Conservation (phyloP, 2,888 invertebrate genomes). For the Drosophila peninsularis region DNA sequence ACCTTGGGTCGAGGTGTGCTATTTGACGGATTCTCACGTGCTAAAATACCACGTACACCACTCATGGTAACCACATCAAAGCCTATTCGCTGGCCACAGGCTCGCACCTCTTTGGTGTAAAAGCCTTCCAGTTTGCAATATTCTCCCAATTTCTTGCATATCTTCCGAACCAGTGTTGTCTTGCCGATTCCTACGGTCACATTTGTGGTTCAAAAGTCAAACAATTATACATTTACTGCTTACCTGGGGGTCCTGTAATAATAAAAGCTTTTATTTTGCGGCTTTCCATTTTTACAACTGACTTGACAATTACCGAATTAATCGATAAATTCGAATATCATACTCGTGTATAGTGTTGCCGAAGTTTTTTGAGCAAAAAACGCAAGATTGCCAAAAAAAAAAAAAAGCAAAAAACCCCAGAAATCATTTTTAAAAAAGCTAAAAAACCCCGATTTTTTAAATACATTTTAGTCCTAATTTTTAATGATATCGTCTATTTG, state of each 20-base stretch:
- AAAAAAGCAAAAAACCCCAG: too few species aligned
- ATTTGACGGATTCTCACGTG: conserved; percentile 73
- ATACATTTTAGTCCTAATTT: too few species aligned
- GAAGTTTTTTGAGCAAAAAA: too few species aligned
- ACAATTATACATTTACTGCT: not conserved
- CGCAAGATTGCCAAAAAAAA: too few species aligned
- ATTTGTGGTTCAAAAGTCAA: not conserved
- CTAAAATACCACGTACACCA: conserved; percentile 85
- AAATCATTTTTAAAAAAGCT: too few species aligned
- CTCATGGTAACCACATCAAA: conserved; percentile 87
- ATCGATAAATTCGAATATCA: not conserved
- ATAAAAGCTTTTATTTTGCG: conserved; percentile 33
- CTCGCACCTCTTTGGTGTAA: conserved; percentile 88
- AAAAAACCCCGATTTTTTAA: too few species aligned
- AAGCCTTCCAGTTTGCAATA: conserved; percentile 85
- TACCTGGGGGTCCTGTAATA: conserved; percentile 64
- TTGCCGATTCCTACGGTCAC: conserved; percentile 87
- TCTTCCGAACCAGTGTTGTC: conserved; percentile 87
- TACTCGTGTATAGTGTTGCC: too few species aligned
- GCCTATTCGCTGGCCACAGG: conserved; percentile 86
- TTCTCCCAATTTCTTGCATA: conserved; percentile 74
- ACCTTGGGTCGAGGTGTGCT: conserved; percentile 82
- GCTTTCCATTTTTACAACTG: conserved; percentile 29
- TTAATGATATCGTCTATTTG: too few species aligned
- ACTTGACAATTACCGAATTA: not conserved